Evolutionary conservation across 1,140 invertebrate genomes (phyloP).

Genomic region (Hycleus cichorii): DNA sequence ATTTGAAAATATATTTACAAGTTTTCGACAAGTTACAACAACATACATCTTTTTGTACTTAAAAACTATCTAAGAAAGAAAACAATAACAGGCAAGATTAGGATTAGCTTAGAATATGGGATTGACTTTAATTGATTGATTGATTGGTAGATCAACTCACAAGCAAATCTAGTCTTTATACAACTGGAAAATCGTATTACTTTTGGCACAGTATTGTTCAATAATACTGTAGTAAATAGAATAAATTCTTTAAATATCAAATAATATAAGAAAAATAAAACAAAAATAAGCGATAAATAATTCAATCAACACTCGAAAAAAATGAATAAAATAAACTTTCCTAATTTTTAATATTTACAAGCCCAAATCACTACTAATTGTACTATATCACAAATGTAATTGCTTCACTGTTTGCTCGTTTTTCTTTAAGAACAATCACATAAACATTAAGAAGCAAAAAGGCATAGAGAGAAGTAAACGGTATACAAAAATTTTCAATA

Average conservation of each 20-base stretch:
- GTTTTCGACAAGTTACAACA: constrained; percentile 36
- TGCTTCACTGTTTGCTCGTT: constrained; percentile 28
- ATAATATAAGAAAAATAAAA: not conserved
- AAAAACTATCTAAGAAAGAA: constrained; percentile 33
- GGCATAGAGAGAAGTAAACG: constrained; percentile 5
- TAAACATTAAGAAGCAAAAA: constrained; percentile 31
- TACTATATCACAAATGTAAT: constrained; percentile 36
- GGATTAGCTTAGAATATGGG: constrained; percentile 33
- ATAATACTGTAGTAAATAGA: constrained; percentile 21
- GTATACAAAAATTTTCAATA: constrained; percentile 13
- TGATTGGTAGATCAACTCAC: constrained; percentile 11
- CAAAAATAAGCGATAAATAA: not conserved
- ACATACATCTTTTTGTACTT: constrained; percentile 35
- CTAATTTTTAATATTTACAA: constrained; percentile 23
- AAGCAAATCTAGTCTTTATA: constrained; percentile 27
- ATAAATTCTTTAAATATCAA: constrained; percentile 1
- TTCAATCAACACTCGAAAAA: not conserved
- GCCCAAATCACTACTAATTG: constrained; percentile 21
- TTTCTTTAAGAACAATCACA: constrained; percentile 31
- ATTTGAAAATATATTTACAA: constrained; percentile 40
- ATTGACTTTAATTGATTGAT: constrained; percentile 18
- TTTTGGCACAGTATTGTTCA: constrained; percentile 30
- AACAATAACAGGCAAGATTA: constrained; percentile 40
- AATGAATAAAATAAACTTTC: constrained; percentile 11
- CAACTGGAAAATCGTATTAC: constrained; percentile 12